Base-by-base conservation (phyloP, 2,888 invertebrate species). In the Lamellibrachia satsuma region DNA sequence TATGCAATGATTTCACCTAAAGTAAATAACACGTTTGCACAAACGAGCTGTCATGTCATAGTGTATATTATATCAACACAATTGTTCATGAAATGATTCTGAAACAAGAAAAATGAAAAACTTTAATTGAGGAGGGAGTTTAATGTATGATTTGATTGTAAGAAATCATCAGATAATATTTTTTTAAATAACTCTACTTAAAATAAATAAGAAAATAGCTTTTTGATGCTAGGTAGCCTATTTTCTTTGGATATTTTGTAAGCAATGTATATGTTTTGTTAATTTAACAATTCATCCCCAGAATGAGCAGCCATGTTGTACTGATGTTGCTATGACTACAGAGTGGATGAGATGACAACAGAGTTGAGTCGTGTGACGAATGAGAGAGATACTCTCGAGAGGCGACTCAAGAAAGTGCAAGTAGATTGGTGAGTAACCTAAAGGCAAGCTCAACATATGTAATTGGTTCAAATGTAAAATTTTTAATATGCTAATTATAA, bases 331-430 rank as follows among this genome's bases (percentile, higher is more conserved):
- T 39, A 39, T 75, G 75, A 75, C 22, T 75, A n/a, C 75, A 75
- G 75, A 75, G 22, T 75, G n/a, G 75, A 75, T 6, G 6, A 75
- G 22, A 75, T 75, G 75, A 75, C 75, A 22, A 75, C 75, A 15
- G 75, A 75, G 22, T 22, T 75, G 22, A 75, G 75, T 75, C 75
- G 75, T 1, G 22, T 75, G 75, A 75, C 15, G 22, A 75, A 15
- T 4, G 75, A 75, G 6, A 75, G 75, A 75, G 75, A 75, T 4
- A n/a, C 75, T 75, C n/a, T 75, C 22, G 75, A 75, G 3, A 75
- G 22, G 75, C 75, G 75, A 75, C 75, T 75, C 75, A 75, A 75
- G 75, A 75, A 75, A 75, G 75, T 75, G n/a, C 75, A 75, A 75
- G 75, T 22, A 75, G 75, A 75, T 22, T 75, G 75, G 75, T 75